Conservation (phyloP, 2,888 invertebrate species). For the Kryphioiulus occultus region DNA sequence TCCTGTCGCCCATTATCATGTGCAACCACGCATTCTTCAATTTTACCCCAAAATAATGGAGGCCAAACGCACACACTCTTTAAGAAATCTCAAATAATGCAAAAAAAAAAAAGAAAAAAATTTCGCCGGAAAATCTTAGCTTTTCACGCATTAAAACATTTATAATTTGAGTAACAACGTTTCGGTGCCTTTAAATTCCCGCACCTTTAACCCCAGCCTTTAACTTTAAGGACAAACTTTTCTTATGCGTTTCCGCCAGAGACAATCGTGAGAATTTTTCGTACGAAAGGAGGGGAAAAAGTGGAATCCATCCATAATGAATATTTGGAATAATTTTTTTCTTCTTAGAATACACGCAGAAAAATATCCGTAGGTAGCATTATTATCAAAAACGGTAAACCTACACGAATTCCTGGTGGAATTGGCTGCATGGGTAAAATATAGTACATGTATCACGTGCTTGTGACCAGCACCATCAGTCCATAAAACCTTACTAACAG, state of each 20-base stretch:
- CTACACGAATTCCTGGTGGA: neutral
- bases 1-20: slow-evolving; percentile 9
- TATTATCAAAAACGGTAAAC: neutral
- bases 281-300: neutral
- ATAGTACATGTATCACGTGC: neutral
- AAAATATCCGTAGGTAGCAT: neutral
- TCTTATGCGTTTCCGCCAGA: slow-evolving; percentile 23
- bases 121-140: slow-evolving; percentile 11
- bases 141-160: slow-evolving; percentile 23
- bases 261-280: slow-evolving; percentile 23
- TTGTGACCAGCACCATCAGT: neutral
- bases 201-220: slow-evolving; percentile 23
- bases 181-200: slow-evolving; percentile 23
- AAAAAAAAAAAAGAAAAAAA: neutral
- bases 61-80: slow-evolving; percentile 7
- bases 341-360: neutral
- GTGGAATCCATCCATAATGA: slow-evolving; percentile 12
- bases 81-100: neutral
- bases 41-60: neutral
- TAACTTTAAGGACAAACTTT: slow-evolving; percentile 16
- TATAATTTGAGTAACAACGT: slow-evolving; percentile 1
- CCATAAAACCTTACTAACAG: neutral
- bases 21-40: slow-evolving; percentile 8
- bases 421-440: neutral
- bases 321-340: neutral